phyloP scores from a whole-genome alignment of 1,140 invertebrate species.

The Drosophila sechellia region DNA sequence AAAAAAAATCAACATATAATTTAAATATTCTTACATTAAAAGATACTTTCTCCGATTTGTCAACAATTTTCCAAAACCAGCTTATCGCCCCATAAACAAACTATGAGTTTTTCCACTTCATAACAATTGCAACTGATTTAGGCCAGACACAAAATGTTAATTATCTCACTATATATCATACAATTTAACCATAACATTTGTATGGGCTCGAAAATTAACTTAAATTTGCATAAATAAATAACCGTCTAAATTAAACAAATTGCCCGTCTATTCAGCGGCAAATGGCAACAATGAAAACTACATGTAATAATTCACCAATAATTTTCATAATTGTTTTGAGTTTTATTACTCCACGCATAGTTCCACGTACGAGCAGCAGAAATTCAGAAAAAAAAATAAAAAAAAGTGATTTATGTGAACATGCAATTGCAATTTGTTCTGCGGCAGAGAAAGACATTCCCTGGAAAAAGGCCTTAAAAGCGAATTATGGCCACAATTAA shows the following conservation, averaged over 20 bases:
- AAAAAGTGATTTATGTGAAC: conserved; percentile 64
- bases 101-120: conserved; percentile 17
- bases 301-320: conserved; percentile 54
- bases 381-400: conserved; percentile 3
- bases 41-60: no score
- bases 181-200: conserved; percentile 28
- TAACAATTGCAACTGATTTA: conserved; percentile 22
- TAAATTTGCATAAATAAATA: conserved; percentile 68
- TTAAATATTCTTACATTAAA: neutral
- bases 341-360: conserved; percentile 27
- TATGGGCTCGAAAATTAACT: conserved; percentile 39
- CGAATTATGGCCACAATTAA: conserved; percentile 75
- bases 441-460: conserved; percentile 27
- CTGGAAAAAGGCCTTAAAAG: conserved; percentile 73
- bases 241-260: conserved; percentile 58
- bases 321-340: conserved; percentile 59
- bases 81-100: conserved; percentile 17
- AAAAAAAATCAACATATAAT: neutral
- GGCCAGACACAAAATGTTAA: conserved; percentile 35
- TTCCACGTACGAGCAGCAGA: conserved; percentile 10
- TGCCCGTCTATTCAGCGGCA: conserved; percentile 44
- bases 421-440: conserved; percentile 74
- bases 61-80: conserved; percentile 13
- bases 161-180: conserved; percentile 53
- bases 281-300: conserved; percentile 16